phyloP scores from a whole-genome alignment of 2,888 invertebrate genomes.

The Entomobrya proxima region DNA sequence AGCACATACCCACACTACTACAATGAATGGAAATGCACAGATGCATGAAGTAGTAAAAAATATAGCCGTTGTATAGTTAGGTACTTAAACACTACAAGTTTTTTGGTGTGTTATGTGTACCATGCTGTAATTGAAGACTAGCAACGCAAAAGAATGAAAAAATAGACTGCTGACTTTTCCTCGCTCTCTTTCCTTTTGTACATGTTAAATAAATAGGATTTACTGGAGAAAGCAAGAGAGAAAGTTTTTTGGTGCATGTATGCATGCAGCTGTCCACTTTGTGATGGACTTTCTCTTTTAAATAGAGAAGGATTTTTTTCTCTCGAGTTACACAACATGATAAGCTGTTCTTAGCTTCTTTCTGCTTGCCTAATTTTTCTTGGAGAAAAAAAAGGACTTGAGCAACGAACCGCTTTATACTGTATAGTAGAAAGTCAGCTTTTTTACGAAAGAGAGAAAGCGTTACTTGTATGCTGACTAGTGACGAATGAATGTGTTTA shows the following conservation, averaged over 20 bases:
- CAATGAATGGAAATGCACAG: slow-evolving; percentile 33
- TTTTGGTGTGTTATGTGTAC: too few species aligned
- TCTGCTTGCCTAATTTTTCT: neutral
- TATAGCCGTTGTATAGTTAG: too few species aligned
- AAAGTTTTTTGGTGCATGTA: neutral
- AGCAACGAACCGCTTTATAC: slow-evolving; percentile 2
- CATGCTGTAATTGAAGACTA: too few species aligned
- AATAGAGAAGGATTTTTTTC: neutral
- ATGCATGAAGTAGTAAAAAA: slow-evolving; percentile 31
- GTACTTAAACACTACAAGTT: too few species aligned
- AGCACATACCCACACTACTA: neutral
- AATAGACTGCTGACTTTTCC: too few species aligned
- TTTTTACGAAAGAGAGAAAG: neutral
- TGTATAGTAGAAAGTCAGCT: neutral
- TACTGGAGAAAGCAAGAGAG: neutral
- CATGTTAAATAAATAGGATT: too few species aligned
- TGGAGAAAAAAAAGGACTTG: neutral
- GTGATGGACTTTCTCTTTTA: neutral
- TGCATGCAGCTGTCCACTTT: neutral
- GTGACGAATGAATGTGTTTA: slow-evolving; percentile 10
- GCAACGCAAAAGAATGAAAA: too few species aligned
- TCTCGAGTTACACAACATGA: neutral
- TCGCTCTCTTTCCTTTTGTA: too few species aligned
- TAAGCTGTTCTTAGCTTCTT: neutral
- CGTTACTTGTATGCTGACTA: neutral